Evolutionary conservation across 2,797 vertebrate species (phyloP).

Genomic region (Amblyraja radiata): DNA sequence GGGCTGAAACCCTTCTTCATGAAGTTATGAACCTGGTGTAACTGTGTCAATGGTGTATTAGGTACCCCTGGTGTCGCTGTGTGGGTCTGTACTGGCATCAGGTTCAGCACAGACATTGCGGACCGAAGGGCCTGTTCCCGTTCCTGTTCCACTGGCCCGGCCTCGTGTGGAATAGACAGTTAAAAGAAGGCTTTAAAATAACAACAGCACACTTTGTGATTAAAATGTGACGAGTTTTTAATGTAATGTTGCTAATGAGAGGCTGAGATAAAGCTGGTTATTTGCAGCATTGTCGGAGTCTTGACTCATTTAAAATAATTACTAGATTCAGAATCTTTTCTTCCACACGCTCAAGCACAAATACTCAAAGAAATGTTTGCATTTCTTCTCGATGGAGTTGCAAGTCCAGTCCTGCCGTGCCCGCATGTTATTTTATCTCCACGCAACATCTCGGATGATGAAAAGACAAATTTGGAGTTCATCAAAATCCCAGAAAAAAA

Average conservation of each 20-base stretch:
- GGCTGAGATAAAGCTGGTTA: not conserved
- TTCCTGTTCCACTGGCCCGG: not conserved
- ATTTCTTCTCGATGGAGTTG: not conserved
- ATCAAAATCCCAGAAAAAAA: not conserved
- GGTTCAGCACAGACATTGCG: too few relatives aligned
- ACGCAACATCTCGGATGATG: not conserved
- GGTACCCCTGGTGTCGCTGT: too few relatives aligned
- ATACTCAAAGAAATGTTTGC: not conserved
- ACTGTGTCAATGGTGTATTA: too few relatives aligned
- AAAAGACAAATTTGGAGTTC: not conserved
- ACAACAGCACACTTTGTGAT: not conserved
- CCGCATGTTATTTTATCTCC: not conserved
- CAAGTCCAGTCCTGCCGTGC: not conserved
- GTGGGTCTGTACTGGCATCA: too few relatives aligned
- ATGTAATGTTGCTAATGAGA: not conserved
- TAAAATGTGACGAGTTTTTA: not conserved
- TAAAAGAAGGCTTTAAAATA: not conserved
- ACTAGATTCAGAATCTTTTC: not conserved
- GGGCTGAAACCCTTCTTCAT: too few relatives aligned
- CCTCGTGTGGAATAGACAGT: too few relatives aligned
- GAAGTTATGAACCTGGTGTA: too few relatives aligned
- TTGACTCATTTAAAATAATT: conserved; percentile 14
- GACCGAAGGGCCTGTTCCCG: not conserved
- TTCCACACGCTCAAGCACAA: not conserved
- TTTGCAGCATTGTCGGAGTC: not conserved